These are phyloP conservation scores for Drosophila simulans DNA, from an alignment of 1,140 invertebrate species.

Conservation along the genomic window DNA sequence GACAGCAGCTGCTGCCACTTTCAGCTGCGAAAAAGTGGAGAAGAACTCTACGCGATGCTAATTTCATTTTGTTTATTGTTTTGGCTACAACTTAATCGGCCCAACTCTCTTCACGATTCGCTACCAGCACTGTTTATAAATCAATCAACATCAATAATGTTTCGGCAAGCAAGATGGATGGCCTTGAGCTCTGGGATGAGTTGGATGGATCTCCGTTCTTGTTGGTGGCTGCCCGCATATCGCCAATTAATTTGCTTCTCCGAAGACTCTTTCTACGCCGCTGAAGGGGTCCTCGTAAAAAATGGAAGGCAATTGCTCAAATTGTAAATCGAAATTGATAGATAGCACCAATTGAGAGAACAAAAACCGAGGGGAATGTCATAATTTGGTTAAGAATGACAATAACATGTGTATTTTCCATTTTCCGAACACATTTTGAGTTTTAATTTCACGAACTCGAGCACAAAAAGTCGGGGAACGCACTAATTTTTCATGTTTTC, in stretches of 20 bases:
- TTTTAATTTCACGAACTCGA: no score
- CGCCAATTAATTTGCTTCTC: conserved; percentile 44
- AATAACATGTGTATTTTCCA: no score
- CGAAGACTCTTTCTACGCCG: conserved; percentile 1
- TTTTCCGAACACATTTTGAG: no score
- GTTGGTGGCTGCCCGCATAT: conserved; percentile 48
- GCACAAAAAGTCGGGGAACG: no score
- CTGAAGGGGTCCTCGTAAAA: not conserved
- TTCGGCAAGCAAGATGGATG: conserved; percentile 59
- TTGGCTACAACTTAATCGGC: conserved; percentile 77
- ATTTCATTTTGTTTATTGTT: conserved; percentile 81
- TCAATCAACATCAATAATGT: conserved; percentile 81
- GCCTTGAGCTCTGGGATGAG: conserved; percentile 22
- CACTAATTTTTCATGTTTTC: no score
- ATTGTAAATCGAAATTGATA: not conserved
- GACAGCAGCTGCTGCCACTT: conserved; percentile 57
- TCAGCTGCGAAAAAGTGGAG: not conserved
- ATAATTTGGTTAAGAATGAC: no score
- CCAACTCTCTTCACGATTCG: conserved; percentile 12
- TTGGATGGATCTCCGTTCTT: conserved; percentile 13
- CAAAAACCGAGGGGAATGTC: no score
- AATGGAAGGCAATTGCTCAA: not conserved
- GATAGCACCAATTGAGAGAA: not conserved
- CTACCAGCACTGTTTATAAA: conserved; percentile 73
- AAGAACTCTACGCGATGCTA: conserved; percentile 54